phyloP scores from a whole-genome alignment of 1,140 invertebrate genomes.

The Panagrolaimus sp. region DNA sequence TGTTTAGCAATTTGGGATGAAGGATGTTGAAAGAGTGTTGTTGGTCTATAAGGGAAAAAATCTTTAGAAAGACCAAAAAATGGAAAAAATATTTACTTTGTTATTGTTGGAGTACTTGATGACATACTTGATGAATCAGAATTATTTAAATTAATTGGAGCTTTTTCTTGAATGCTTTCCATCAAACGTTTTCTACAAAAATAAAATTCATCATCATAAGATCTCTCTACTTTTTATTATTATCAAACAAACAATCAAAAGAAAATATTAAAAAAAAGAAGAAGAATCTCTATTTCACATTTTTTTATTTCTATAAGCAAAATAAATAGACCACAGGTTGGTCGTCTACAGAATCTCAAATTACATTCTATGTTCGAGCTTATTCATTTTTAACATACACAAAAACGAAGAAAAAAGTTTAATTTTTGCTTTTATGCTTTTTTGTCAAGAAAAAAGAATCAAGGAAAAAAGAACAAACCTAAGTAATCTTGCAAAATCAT shows the following conservation, averaged over 20 bases:
- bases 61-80: not conserved
- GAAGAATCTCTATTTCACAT: too few relatives aligned
- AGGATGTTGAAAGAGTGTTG: conserved; percentile 33
- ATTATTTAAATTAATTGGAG: not conserved
- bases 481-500: conserved; percentile 45
- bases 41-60: conserved; percentile 28
- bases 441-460: not conserved
- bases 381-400: too few relatives aligned
- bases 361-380: too few relatives aligned
- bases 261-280: too few relatives aligned
- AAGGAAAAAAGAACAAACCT: conserved; percentile 28
- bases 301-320: too few relatives aligned
- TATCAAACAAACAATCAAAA: too few relatives aligned
- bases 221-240: too few relatives aligned
- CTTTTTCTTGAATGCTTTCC: not conserved
- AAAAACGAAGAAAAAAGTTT: not conserved
- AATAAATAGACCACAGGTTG: too few relatives aligned
- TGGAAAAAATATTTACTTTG: conserved; percentile 8
- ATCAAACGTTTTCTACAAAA: conserved; percentile 1
- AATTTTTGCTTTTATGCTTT: not conserved
- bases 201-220: not conserved
- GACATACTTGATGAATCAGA: conserved; percentile 7
- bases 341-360: too few relatives aligned
- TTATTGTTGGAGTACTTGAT: not conserved
- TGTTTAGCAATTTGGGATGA: conserved; percentile 73